Conservation (phyloP, 92 coral and sea anemone genomes). For the Palythoa grandis region DNA sequence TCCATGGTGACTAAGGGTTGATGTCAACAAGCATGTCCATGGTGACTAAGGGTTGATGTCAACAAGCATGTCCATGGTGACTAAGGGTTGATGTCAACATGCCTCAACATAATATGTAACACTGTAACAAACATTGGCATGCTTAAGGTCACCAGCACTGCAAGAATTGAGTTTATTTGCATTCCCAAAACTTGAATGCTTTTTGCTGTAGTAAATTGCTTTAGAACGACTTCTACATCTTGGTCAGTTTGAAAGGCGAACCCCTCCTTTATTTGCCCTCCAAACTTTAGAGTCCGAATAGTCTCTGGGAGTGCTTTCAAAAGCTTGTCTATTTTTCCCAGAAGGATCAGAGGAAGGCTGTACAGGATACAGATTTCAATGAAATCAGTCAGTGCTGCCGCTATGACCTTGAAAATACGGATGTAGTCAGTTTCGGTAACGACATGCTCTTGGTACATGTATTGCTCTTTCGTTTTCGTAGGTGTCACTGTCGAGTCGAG, state of each 20-base stretch:
- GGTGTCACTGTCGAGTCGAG: background rate
- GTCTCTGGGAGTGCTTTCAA: constrained; percentile 56
- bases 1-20: no score
- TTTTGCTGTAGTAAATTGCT: constrained; percentile 40
- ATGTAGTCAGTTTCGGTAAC: constrained; percentile 12
- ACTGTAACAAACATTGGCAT: constrained; percentile 67
- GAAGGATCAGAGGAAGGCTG: constrained; percentile 67
- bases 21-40: no score
- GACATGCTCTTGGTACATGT: background rate
- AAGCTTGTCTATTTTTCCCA: constrained; percentile 68
- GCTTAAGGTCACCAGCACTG: constrained; percentile 52
- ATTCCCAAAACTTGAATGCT: constrained; percentile 68
- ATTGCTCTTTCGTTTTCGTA: background rate
- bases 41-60: no score
- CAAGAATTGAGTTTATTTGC: constrained; percentile 62
- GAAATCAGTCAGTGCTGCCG: constrained; percentile 42
- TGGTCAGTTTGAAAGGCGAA: constrained; percentile 55
- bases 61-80: no score
- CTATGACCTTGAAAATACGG: constrained; percentile 46
- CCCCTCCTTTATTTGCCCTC: constrained; percentile 42
- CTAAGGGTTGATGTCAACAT: constrained; percentile 40
- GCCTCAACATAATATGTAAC: constrained; percentile 53
- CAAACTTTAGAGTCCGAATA: constrained; percentile 57
- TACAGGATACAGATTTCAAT: constrained; percentile 68
- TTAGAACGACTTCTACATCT: constrained; percentile 40